Base-by-base conservation (phyloP, 2,888 invertebrate genomes). In the Odontocolon sp. region DNA sequence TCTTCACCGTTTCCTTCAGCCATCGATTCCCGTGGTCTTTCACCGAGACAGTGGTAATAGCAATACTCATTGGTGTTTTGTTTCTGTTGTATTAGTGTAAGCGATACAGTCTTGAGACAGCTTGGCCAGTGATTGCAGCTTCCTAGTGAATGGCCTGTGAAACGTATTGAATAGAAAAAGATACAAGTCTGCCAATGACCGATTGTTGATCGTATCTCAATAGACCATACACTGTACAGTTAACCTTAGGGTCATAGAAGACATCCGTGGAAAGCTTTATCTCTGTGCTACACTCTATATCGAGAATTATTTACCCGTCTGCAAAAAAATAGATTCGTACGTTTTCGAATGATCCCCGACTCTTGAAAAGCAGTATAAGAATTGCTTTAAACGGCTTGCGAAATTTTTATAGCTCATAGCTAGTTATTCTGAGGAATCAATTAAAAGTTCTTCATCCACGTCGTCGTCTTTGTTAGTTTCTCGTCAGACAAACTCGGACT, bases 21-120 rank as follows among this genome's bases (percentile, higher is more conserved):
- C 63, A 69, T 77, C 64, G 77, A 68, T 77, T 77, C 72, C 59
- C 45, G 23, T 38, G 68, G 23, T 77, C 57, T 57, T 64, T 69
- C 64, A 38, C 23, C 71, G 56, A 57, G 64, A 72, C 64, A 69
- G 57, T 11, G 31, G 56, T 52, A 63, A 2, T 59, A 14, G 57
- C 40, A 64, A 77, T 72, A 64, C 47, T 54, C 57, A 42, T 33
- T 66, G 71, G 50, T 50, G 38, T 59, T 66, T 76, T 70, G 23
- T 56, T 18, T 59, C 11, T 69, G 42, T 28, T 11, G 59, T 3
- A 16, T 11, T 28, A 16, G 16, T 2, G 3, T 4, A n/a, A 52
- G 14, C 36, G 23, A 50, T 59, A 70, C 59, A 21, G 21, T 38
- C 28, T 6, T 6, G 26, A 36, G 54, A n/a, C n/a, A n/a, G n/a